Evolutionary conservation across 2,113 vertebrate genomes (phyloP).

Genomic region (Melanerpes aurifrons): DNA sequence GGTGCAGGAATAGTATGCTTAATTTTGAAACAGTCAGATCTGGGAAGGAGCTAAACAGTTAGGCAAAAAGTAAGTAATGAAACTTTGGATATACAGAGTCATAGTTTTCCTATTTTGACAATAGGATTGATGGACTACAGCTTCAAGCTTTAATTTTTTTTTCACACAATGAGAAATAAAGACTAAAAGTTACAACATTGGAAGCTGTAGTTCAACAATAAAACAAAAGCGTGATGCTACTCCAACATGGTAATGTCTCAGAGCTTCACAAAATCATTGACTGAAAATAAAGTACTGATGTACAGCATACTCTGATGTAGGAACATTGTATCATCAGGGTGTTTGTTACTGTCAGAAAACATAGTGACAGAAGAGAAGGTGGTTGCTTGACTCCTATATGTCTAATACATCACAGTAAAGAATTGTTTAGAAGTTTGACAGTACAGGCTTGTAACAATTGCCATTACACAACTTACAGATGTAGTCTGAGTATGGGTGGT

Average conservation of each 20-base stretch:
- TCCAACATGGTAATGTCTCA: neutral
- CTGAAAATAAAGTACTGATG: neutral
- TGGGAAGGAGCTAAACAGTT: slow-evolving; percentile 28
- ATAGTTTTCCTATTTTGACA: slow-evolving; percentile 10
- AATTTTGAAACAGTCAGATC: slow-evolving; percentile 47
- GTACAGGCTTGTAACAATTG: neutral
- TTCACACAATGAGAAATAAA: neutral
- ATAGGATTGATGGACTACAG: neutral
- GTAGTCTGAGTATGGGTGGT: neutral
- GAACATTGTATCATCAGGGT: neutral
- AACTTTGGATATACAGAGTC: neutral
- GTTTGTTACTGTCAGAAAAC: neutral
- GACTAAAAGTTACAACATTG: neutral
- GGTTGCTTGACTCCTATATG: neutral
- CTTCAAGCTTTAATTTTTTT: slow-evolving; percentile 12
- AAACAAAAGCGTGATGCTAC: neutral
- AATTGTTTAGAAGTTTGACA: neutral
- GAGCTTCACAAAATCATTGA: neutral
- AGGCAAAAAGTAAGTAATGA: slow-evolving; percentile 31
- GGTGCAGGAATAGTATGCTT: slow-evolving; percentile 13
- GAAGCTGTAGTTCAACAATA: neutral
- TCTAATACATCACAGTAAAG: neutral
- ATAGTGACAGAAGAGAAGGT: neutral
- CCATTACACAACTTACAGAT: neutral
- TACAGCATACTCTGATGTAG: neutral